Evolutionary conservation across 2,113 vertebrate genomes (phyloP).

Genomic region (Chloroceryle aenea): DNA sequence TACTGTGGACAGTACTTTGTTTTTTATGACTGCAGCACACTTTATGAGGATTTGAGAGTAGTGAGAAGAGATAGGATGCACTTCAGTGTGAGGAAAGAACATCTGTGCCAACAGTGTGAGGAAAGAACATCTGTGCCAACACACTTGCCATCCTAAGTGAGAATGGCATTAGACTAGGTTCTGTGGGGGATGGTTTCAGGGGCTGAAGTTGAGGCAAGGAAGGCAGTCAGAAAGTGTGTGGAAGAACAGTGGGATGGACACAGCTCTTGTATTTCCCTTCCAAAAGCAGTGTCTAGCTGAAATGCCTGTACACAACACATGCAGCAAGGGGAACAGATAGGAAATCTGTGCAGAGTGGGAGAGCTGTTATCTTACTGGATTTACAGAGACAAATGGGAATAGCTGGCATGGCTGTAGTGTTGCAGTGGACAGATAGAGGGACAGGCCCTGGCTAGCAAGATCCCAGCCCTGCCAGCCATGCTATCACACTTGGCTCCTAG

Average conservation of each 20-base stretch:
- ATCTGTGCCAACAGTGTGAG: background rate
- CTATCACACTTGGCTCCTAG: background rate
- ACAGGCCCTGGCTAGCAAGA: background rate
- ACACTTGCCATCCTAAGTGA: background rate
- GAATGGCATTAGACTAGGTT: background rate
- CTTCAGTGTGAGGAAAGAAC: background rate
- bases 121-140: background rate
- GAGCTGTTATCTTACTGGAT: background rate
- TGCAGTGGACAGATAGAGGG: background rate
- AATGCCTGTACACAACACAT: background rate
- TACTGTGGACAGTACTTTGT: background rate
- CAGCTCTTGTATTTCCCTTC: background rate
- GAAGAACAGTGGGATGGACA: background rate
- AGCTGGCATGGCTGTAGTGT: background rate
- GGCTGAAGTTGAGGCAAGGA: background rate
- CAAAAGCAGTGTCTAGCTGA: background rate
- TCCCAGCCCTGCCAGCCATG: fast-evolving
- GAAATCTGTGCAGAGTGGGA: background rate
- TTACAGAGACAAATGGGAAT: background rate
- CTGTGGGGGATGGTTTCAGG: background rate
- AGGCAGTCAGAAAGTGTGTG: background rate
- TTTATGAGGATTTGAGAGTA: background rate
- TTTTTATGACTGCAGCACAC: background rate
- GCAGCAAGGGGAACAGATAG: background rate
- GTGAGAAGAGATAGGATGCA: background rate